A percentile compares a stretch with the other conserved stretches of the same genome.
phyloP scores from a whole-genome alignment of 2,113 vertebrate genomes.

The Turnix velox region DNA sequence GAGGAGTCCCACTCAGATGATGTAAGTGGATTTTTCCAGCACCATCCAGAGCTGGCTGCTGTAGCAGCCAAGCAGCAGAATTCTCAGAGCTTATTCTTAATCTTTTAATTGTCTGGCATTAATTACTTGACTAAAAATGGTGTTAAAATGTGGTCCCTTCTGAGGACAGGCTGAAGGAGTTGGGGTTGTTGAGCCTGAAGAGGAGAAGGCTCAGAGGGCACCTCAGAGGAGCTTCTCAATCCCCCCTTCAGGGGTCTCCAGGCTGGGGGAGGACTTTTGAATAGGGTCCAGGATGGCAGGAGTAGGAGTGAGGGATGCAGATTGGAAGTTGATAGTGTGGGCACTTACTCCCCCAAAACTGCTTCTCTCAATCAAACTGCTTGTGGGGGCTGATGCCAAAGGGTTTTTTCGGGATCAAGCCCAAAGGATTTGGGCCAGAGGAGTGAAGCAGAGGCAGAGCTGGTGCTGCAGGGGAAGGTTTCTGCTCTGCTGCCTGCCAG shows the following conservation, averaged over 20 bases:
- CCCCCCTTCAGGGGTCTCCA: too few species aligned
- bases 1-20: conserved; percentile 79
- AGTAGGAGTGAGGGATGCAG: too few species aligned
- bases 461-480: neutral
- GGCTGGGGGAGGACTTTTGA: too few species aligned
- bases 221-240: too few species aligned
- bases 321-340: too few species aligned
- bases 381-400: too few species aligned
- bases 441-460: rapidly evolving
- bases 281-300: too few species aligned
- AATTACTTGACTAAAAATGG: rapidly evolving
- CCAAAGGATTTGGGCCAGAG: rapidly evolving
- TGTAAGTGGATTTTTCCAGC: conserved; percentile 73
- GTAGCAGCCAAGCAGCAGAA: rapidly evolving
- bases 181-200: too few species aligned
- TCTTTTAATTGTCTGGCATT: neutral
- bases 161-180: too few species aligned
- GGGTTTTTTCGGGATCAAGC: neutral
- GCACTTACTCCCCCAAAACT: rapidly evolving
- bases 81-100: neutral
- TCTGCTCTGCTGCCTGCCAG: neutral
- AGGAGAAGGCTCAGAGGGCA: too few species aligned
- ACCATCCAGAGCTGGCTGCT: rapidly evolving
- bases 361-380: neutral
- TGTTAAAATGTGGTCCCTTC: rapidly evolving